Conservation (phyloP, 1,140 invertebrate species). For the Philopotamus ludificatus region DNA sequence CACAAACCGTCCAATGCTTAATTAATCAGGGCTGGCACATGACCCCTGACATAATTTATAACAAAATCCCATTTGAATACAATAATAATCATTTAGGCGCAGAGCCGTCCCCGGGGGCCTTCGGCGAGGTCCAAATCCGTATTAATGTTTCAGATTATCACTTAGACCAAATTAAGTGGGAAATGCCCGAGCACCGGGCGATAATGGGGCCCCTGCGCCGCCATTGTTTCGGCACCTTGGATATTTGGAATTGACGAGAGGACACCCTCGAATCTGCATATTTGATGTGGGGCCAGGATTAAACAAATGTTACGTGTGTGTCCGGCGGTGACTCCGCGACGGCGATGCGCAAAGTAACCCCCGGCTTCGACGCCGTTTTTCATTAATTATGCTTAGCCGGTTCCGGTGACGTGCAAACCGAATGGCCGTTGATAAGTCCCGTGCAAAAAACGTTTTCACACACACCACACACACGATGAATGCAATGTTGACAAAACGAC, state of each 20-base stretch:
- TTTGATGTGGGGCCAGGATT: slow-evolving; percentile 16
- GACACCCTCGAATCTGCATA: slow-evolving; percentile 14
- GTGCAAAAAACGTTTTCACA: slow-evolving; percentile 13
- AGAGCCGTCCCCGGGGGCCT: slow-evolving; percentile 3
- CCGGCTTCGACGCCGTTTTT: slow-evolving; percentile 17
- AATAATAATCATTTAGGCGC: too few relatives aligned
- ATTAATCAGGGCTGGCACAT: too few relatives aligned
- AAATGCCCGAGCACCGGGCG: slow-evolving; percentile 16
- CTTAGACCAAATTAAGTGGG: slow-evolving; percentile 40
- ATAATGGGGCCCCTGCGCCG: slow-evolving; percentile 2
- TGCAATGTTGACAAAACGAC: slow-evolving; percentile 23
- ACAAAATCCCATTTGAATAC: too few relatives aligned
- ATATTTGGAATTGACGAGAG: slow-evolving; percentile 12
- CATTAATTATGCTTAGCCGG: slow-evolving; percentile 28
- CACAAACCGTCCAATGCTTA: too few relatives aligned
- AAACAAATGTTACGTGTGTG: slow-evolving; percentile 12
- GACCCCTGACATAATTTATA: too few relatives aligned
- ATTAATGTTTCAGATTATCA: slow-evolving; percentile 41
- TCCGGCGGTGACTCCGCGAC: neutral
- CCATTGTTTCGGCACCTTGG: slow-evolving; percentile 30
- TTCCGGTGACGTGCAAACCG: slow-evolving; percentile 18
- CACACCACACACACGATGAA: neutral
- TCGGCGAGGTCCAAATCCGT: slow-evolving; percentile 27
- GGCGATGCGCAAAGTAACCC: slow-evolving; percentile 3
- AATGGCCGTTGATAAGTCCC: slow-evolving; percentile 24